phyloP scores from a whole-genome alignment of 1,140 invertebrate genomes.

The Halyomorpha halys region DNA sequence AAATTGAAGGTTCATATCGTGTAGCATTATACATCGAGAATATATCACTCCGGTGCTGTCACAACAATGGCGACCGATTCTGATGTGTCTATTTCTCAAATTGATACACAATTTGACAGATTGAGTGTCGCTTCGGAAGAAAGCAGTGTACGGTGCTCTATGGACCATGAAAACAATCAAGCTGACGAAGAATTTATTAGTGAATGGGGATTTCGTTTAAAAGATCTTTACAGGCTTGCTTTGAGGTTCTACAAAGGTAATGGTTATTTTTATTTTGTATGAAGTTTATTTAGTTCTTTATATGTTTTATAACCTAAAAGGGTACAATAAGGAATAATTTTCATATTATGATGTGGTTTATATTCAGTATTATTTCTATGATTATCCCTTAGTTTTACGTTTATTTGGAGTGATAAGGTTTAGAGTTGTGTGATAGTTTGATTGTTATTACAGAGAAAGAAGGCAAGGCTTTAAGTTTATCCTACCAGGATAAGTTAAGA shows the following conservation, averaged over 20 bases:
- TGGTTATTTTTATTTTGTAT: conserved; percentile 17
- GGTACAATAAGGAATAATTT: too few relatives aligned
- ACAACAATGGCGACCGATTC: conserved; percentile 16
- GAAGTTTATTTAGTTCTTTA: background rate
- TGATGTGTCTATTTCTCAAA: conserved; percentile 14
- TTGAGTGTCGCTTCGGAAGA: conserved; percentile 21
- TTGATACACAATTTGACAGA: conserved; percentile 24
- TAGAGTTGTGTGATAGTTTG: conserved; percentile 21
- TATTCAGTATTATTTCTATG: too few relatives aligned
- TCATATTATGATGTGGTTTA: too few relatives aligned
- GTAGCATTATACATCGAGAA: too few relatives aligned
- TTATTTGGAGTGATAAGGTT: too few relatives aligned
- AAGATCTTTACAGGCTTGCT: conserved; percentile 76
- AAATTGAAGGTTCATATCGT: too few relatives aligned
- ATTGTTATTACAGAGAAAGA: conserved; percentile 72
- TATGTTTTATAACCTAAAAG: background rate
- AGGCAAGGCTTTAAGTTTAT: conserved; percentile 87
- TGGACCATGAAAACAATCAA: conserved; percentile 16
- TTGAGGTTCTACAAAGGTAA: conserved; percentile 82
- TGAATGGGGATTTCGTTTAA: conserved; percentile 56
- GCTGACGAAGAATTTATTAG: conserved; percentile 26
- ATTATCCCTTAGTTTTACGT: too few relatives aligned
- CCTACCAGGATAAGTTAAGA: conserved; percentile 86
- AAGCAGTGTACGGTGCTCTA: background rate
- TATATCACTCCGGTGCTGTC: background rate